Conservation (phyloP, 1,140 invertebrate genomes). For the Notospermus geniculatus region DNA sequence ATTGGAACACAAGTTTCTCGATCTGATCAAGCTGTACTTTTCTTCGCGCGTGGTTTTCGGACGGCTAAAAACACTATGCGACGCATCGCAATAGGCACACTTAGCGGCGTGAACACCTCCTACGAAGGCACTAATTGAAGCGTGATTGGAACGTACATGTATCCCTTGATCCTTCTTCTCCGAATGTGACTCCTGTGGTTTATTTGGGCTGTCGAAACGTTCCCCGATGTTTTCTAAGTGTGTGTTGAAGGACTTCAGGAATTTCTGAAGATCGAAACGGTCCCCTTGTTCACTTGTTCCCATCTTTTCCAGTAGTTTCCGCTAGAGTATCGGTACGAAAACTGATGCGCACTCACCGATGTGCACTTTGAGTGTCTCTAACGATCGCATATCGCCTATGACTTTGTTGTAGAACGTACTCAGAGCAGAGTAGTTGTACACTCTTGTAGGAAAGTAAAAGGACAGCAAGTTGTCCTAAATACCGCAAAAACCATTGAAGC, state of each 20-base stretch:
- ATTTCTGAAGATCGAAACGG: neutral
- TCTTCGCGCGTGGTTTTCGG: neutral
- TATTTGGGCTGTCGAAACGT: neutral
- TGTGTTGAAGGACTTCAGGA: neutral
- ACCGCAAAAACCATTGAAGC: too few relatives aligned
- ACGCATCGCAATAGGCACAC: neutral
- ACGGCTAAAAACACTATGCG: neutral
- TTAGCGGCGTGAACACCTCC: neutral
- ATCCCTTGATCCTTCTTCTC: neutral
- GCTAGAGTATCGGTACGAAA: slow-evolving; percentile 1
- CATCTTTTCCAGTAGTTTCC: slow-evolving; percentile 7
- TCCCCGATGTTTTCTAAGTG: slow-evolving; percentile 5
- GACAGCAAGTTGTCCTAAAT: too few relatives aligned
- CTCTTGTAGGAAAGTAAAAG: too few relatives aligned
- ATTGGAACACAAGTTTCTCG: slow-evolving; percentile 4
- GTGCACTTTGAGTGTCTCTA: neutral
- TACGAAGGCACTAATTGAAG: neutral
- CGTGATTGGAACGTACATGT: too few relatives aligned
- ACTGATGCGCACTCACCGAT: neutral
- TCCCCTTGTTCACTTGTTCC: slow-evolving; percentile 3
- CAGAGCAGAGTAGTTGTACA: neutral
- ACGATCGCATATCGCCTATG: slow-evolving; percentile 1
- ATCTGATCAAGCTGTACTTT: neutral
- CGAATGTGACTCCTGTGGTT: neutral
- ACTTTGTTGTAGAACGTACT: slow-evolving; percentile 6